Conservation (phyloP, 2,888 invertebrate genomes). For the Epistrophe grossulariae region DNA sequence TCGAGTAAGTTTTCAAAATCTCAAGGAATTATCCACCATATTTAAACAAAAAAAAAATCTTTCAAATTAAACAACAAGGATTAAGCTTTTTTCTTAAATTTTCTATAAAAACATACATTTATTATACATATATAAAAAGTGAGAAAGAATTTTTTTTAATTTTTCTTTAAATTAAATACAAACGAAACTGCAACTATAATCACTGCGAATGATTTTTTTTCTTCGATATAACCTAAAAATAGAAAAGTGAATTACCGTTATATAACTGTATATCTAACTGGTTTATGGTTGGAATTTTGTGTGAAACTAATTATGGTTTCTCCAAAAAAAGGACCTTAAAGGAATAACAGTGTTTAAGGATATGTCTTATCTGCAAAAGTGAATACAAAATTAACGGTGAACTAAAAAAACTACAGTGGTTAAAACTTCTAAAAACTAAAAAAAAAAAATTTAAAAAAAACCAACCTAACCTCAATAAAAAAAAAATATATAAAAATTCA, state of each 20-base stretch:
- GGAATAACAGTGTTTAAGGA: constrained; percentile 64
- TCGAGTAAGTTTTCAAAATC: constrained; percentile 83
- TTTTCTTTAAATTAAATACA: neutral
- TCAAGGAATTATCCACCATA: constrained; percentile 59
- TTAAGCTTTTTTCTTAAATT: neutral
- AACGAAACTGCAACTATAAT: neutral
- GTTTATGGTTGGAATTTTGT: constrained; percentile 32
- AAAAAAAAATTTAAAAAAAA: constrained; percentile 3
- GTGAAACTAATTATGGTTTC: constrained; percentile 4
- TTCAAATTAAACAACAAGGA: constrained; percentile 20
- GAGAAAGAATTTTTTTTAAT: constrained; percentile 2
- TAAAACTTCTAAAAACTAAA: constrained; percentile 14
- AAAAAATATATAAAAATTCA: constrained; percentile 45
- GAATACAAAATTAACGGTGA: constrained; percentile 18
- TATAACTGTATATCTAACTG: constrained; percentile 46
- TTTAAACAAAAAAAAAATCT: constrained; percentile 31
- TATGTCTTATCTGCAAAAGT: constrained; percentile 19
- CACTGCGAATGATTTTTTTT: constrained; percentile 1
- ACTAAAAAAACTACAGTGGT: constrained; percentile 26
- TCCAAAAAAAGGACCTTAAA: constrained; percentile 44
- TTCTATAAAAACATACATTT: neutral
- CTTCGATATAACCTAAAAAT: constrained; percentile 39
- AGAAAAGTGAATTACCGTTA: constrained; percentile 51
- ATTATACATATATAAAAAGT: constrained; percentile 14
- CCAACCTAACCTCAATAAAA: constrained; percentile 55